Base-by-base conservation (phyloP, 1,140 invertebrate species). In the Pseudomyrmex gracilis region DNA sequence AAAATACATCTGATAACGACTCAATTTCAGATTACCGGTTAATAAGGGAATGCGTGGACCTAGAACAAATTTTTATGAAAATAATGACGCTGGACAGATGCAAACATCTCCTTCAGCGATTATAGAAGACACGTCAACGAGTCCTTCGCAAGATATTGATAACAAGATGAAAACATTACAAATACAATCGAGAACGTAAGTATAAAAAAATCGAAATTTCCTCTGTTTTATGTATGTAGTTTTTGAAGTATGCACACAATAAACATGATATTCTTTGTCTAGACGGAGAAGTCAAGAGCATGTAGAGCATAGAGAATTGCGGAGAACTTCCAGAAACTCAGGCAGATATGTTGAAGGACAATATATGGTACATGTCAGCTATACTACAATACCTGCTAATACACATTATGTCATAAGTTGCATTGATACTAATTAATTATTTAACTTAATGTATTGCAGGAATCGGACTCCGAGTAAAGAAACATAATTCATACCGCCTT, bases 341-440 rank as follows among this genome's bases (percentile, higher is more conserved):
- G 93, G 93, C 24, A 89, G 93, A 74, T 94, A 94, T 5, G 84
- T 93, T n/a, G 89, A 93, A 83, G 93, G 93, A 15, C 93, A 94
- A 86, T 94, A 94, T 49, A 93, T 93, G 93, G 93, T 93, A 85
- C 49, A 73, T 17, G 0, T 17, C 0, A 64, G 47, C 53, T 76
- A 71, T 85, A 73, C 55, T 68, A 17, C 17, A 55, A 70, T 70
- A 60, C 17, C 0, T 7, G 49, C 45, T 47, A 49, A 20, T 17
- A 22, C 60, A 63, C 55, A 68, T 34, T 83, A 51, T 57, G 78
- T 58, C 49, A 43, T 8, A 12, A 76, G 34, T 83, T 58, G 45
- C 49, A 82, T 63, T 34, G 4, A 24, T 43, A 49, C 34, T 20
- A 49, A 71, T 71, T 53, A 71, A 58, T 9, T 66, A 67, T 55